Evolutionary conservation across 1,140 invertebrate genomes (phyloP).

Genomic region (Drosophila micromelanica): DNA sequence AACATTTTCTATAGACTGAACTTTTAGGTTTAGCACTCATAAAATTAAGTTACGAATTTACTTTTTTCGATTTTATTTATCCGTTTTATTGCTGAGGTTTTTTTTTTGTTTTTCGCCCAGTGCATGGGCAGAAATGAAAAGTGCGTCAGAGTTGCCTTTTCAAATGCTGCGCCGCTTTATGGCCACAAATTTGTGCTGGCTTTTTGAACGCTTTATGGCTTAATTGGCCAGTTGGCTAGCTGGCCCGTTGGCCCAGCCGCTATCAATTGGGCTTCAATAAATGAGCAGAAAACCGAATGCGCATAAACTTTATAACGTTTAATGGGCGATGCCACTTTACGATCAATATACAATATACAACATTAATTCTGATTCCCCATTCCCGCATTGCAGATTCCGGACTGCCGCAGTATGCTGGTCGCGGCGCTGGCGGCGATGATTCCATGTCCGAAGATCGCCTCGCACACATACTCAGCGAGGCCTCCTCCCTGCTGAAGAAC

Average conservation of each 20-base stretch:
- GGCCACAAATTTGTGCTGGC: conserved; percentile 78
- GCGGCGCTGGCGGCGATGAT: conserved; percentile 86
- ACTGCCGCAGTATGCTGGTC: conserved; percentile 87
- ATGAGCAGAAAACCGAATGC: conserved; percentile 42
- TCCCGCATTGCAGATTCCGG: conserved; percentile 85
- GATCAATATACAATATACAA: conserved; percentile 47
- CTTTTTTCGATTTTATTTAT: background rate
- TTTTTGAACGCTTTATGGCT: conserved; percentile 82
- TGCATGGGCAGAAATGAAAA: conserved; percentile 28
- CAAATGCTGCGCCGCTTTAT: conserved; percentile 65
- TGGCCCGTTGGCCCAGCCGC: conserved; percentile 3
- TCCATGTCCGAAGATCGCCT: conserved; percentile 96
- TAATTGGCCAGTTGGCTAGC: conserved; percentile 56
- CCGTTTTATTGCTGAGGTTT: too few relatives aligned
- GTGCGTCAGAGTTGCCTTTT: conserved; percentile 44
- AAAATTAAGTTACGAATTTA: background rate
- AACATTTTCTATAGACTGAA: too few relatives aligned
- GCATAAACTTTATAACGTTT: conserved; percentile 72
- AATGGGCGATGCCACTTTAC: conserved; percentile 65
- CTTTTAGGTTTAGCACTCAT: too few relatives aligned
- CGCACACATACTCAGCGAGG: conserved; percentile 96
- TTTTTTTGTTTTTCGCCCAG: conserved; percentile 20
- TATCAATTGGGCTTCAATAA: conserved; percentile 54
- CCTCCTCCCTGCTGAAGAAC: conserved; percentile 89
- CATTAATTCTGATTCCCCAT: conserved; percentile 9